Conservation (phyloP, 2,888 invertebrate genomes). For the Antheraea yamamai region DNA sequence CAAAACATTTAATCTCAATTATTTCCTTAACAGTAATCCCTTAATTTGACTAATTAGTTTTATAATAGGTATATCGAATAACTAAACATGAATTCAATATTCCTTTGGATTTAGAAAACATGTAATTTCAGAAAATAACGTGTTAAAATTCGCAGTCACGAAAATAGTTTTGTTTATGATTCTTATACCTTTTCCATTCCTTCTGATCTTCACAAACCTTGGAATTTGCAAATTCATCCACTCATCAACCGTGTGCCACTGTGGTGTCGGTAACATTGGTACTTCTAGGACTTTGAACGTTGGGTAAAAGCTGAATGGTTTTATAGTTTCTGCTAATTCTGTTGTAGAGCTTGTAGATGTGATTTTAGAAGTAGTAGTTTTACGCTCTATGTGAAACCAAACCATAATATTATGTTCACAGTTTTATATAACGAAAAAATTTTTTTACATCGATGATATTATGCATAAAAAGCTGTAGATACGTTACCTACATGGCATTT, state of each 20-base stretch:
- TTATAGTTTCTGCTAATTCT: not conserved
- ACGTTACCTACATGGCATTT: no score
- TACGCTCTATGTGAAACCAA: conserved; percentile 1
- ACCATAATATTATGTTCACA: not conserved
- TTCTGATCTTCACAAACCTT: conserved; percentile 21
- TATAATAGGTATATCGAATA: not conserved
- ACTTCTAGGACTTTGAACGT: conserved; percentile 7
- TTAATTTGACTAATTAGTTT: not conserved
- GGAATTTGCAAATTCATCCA: conserved; percentile 30
- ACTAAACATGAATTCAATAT: no score
- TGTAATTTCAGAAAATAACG: no score
- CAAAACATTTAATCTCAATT: not conserved
- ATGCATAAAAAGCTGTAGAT: no score
- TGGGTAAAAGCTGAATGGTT: not conserved
- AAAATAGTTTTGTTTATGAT: not conserved
- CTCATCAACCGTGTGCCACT: conserved; percentile 22
- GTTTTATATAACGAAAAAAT: not conserved
- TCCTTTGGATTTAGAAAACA: no score
- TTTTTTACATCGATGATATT: no score
- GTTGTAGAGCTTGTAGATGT: not conserved
- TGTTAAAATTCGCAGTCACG: not conserved
- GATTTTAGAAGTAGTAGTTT: not conserved
- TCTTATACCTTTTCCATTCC: conserved; percentile 10
- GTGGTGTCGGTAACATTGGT: conserved; percentile 26
- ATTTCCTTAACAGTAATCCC: not conserved